Conservation (phyloP, 2,888 invertebrate genomes). For the Drosophila neutralis region DNA sequence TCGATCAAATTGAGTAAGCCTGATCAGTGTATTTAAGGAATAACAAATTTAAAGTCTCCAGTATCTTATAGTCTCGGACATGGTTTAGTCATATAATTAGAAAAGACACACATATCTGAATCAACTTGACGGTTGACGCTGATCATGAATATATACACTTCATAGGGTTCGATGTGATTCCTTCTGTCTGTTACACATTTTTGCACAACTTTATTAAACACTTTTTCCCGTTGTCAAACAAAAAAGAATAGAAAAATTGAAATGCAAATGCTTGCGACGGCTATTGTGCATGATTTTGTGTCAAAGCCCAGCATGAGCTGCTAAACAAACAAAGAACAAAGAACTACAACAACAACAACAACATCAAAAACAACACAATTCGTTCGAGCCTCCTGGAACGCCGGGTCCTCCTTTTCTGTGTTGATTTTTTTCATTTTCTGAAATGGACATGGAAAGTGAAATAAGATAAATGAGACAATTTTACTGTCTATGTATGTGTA, state of each 20-base stretch:
- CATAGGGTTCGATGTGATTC: neutral
- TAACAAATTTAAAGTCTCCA: neutral
- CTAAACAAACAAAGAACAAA: neutral
- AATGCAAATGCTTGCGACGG: slow-evolving; percentile 46
- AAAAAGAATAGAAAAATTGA: neutral
- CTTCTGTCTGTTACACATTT: neutral
- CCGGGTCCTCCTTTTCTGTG: neutral
- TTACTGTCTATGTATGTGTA: slow-evolving; percentile 28
- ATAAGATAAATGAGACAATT: slow-evolving; percentile 74
- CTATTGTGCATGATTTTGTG: slow-evolving; percentile 44
- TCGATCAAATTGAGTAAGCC: neutral
- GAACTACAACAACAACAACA: slow-evolving; percentile 3
- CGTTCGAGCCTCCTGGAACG: slow-evolving; percentile 8
- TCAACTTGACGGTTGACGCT: too few relatives aligned
- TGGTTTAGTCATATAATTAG: too few relatives aligned
- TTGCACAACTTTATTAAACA: neutral
- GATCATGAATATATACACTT: neutral
- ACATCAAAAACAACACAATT: slow-evolving; percentile 23
- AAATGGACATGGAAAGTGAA: slow-evolving; percentile 62
- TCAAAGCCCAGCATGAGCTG: slow-evolving; percentile 39
- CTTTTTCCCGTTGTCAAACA: neutral
- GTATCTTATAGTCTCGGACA: neutral
- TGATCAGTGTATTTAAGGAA: neutral
- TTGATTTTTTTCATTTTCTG: slow-evolving; percentile 21
- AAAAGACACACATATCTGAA: neutral